Percentiles rank a stretch among this genome's conserved stretches.
Conservation (phyloP, 2,797 vertebrate genomes). For the Gymnodraco acuticeps region DNA sequence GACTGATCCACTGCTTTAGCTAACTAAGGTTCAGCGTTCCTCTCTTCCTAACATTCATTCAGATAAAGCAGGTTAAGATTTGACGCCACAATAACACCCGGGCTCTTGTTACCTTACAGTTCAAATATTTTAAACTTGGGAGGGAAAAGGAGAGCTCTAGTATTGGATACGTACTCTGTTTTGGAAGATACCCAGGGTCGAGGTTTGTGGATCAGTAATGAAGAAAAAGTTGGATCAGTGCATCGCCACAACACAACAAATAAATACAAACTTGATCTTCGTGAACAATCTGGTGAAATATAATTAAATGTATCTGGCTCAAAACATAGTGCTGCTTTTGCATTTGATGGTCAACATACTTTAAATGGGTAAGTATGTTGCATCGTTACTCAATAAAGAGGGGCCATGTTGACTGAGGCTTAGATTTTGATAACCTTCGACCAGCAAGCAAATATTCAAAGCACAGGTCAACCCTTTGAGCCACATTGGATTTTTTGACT, state of each 20-base stretch:
- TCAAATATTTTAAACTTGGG: conserved; percentile 3
- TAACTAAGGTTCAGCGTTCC: not conserved
- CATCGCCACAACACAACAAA: conserved; percentile 7
- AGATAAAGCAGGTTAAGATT: not conserved
- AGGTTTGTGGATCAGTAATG: not conserved
- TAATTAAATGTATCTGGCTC: not conserved
- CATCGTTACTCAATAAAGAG: not conserved
- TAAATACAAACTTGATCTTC: conserved; percentile 1
- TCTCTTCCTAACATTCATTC: not conserved
- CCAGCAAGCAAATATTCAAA: not conserved
- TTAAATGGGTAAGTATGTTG: not conserved
- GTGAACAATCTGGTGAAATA: not conserved
- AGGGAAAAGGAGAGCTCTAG: not conserved
- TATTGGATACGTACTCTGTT: not conserved
- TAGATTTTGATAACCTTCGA: not conserved
- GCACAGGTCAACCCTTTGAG: not conserved
- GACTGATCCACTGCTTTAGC: not conserved
- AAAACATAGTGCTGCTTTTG: not conserved
- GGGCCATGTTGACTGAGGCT: not conserved
- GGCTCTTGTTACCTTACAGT: not conserved
- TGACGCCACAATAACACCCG: not conserved
- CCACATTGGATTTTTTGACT: not conserved
- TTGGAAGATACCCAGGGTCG: not conserved
- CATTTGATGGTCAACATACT: not conserved
- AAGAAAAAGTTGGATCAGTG: not conserved